Conservation (phyloP, 1,140 invertebrate genomes). For the Arctopsyche grandis region DNA sequence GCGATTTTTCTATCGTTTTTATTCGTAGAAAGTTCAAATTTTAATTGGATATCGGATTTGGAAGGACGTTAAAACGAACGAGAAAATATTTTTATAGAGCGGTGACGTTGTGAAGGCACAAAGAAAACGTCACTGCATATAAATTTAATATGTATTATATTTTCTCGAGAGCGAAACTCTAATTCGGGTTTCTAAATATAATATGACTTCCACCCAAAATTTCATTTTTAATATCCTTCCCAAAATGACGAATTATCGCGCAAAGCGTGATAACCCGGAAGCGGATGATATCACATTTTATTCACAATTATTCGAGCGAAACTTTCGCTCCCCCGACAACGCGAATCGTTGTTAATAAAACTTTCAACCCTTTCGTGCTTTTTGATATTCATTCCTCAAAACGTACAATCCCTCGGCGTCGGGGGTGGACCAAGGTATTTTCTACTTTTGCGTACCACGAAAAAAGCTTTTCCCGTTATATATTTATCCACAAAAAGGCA, state of each 20-base stretch:
- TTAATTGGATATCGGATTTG: no score
- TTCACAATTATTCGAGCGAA: not conserved
- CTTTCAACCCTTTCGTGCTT: constrained; percentile 23
- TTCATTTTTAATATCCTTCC: not conserved
- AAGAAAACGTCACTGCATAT: no score
- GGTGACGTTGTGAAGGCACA: no score
- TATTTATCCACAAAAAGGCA: no score
- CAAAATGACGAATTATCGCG: not conserved
- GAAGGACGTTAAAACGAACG: no score
- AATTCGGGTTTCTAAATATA: not conserved
- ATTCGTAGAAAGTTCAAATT: no score
- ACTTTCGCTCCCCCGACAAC: not conserved
- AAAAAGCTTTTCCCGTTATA: no score
- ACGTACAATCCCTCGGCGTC: not conserved
- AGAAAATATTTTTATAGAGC: no score
- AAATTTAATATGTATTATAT: no score
- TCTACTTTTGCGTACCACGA: no score
- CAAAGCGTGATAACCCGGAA: not conserved
- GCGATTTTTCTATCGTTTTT: no score
- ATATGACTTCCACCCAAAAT: not conserved
- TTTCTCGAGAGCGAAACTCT: not conserved
- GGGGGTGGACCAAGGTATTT: no score
- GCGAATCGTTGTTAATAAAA: constrained; percentile 22
- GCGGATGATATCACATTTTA: constrained; percentile 10
- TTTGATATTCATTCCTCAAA: constrained; percentile 27